These are phyloP conservation scores for Anableps anableps DNA, from an alignment of 2,797 vertebrate species.

Conservation along the genomic window DNA sequence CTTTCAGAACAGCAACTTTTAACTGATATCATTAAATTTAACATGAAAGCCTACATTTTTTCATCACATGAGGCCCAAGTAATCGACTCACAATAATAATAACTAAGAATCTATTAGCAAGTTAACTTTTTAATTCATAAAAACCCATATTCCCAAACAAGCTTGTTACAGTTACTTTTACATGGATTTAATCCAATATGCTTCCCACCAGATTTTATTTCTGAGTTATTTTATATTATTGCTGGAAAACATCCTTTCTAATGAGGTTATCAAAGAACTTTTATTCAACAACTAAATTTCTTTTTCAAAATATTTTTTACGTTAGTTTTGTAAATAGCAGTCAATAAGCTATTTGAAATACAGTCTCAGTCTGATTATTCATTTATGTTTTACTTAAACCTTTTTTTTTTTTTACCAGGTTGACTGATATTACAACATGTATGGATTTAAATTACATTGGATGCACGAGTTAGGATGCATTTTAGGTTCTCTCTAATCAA, in stretches of 20 bases:
- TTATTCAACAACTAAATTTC: not conserved
- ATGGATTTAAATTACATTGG: too few relatives aligned
- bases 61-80: not conserved
- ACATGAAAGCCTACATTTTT: not conserved
- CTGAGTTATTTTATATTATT: not conserved
- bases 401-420: too few relatives aligned
- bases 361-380: not conserved
- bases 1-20: not conserved
- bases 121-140: not conserved
- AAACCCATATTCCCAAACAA: not conserved
- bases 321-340: not conserved
- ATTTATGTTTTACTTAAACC: too few relatives aligned
- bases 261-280: not conserved
- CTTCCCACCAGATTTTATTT: not conserved
- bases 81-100: not conserved
- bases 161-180: not conserved
- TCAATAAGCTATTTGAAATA: not conserved
- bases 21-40: not conserved
- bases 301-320: not conserved
- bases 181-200: not conserved
- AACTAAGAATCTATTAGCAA: not conserved
- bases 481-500: too few relatives aligned
- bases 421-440: not conserved
- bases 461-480: too few relatives aligned
- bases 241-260: not conserved